phyloP scores from a whole-genome alignment of 2,113 vertebrate genomes.

The Festucalex cinctus region DNA sequence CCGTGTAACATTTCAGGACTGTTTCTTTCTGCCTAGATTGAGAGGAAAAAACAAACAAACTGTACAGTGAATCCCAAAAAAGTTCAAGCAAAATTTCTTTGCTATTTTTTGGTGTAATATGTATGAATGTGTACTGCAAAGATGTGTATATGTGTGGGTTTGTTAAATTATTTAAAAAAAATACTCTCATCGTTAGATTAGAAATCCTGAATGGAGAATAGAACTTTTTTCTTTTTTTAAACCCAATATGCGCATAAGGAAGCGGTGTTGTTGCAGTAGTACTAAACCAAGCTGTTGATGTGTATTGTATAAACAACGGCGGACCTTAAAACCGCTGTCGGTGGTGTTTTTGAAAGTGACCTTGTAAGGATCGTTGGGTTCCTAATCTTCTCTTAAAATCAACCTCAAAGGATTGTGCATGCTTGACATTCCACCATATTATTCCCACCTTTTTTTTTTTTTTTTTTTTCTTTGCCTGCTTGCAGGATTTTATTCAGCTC shows the following conservation, averaged over 20 bases:
- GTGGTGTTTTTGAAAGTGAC: slow-evolving; percentile 54
- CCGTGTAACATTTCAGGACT: slow-evolving; percentile 34
- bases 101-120: slow-evolving; percentile 38
- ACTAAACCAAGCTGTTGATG: slow-evolving; percentile 46
- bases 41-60: slow-evolving; percentile 14
- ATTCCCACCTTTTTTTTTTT: neutral
- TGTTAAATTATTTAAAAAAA: slow-evolving; percentile 38
- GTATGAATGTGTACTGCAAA: slow-evolving; percentile 56
- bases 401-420: slow-evolving; percentile 21
- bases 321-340: slow-evolving; percentile 54
- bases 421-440: slow-evolving; percentile 25
- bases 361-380: slow-evolving; percentile 39
- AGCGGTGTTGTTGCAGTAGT: slow-evolving; percentile 58
- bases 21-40: slow-evolving; percentile 10
- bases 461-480: neutral
- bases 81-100: slow-evolving; percentile 23
- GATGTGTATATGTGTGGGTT: slow-evolving; percentile 24
- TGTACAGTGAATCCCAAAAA: slow-evolving; percentile 41
- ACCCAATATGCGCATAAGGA: slow-evolving; percentile 59
- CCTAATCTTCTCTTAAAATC: slow-evolving; percentile 23
- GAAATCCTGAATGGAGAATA: slow-evolving; percentile 18
- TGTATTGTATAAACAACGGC: slow-evolving; percentile 48
- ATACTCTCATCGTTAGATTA: slow-evolving; percentile 15
- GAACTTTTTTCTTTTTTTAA: slow-evolving; percentile 30
- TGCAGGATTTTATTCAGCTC: neutral